Percentiles rank a stretch among this genome's conserved stretches.
Conservation (phyloP, 2,113 vertebrate genomes). For the Tragelaphus buxtoni region DNA sequence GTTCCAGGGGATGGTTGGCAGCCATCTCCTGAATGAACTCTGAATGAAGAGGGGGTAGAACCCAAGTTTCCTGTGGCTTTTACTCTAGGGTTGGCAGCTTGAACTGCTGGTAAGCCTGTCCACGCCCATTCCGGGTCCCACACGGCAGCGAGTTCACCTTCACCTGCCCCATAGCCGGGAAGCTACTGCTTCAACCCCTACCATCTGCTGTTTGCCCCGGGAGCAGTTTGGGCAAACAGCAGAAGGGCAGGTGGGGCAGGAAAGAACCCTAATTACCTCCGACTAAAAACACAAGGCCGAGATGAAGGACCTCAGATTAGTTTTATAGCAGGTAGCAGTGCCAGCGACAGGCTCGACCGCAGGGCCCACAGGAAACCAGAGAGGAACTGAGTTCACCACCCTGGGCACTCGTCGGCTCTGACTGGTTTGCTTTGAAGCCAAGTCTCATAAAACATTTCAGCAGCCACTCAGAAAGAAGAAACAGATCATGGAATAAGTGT, state of each 20-base stretch:
- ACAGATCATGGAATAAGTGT: no score
- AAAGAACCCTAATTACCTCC: not conserved
- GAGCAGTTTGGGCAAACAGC: not conserved
- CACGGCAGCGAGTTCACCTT: accelerated
- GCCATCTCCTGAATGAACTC: not conserved
- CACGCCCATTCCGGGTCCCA: not conserved
- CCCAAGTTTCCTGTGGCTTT: not conserved
- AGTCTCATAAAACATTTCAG: not conserved
- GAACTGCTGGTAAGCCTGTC: not conserved
- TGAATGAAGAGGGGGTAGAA: not conserved
- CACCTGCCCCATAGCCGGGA: accelerated
- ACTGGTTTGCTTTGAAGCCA: not conserved
- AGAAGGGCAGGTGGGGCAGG: not conserved
- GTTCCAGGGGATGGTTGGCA: not conserved
- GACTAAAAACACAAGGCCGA: not conserved
- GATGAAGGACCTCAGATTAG: not conserved
- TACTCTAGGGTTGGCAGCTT: not conserved
- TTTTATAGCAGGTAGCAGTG: not conserved
- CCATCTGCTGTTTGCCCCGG: not conserved
- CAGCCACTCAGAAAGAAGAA: not conserved
- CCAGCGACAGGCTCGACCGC: not conserved
- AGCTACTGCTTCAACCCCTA: not conserved
- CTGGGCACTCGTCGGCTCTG: accelerated
- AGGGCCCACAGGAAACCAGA: conserved; percentile 35
- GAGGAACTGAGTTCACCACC: not conserved